phyloP scores from a whole-genome alignment of 2,888 invertebrate species.

The Lutraria lutraria region DNA sequence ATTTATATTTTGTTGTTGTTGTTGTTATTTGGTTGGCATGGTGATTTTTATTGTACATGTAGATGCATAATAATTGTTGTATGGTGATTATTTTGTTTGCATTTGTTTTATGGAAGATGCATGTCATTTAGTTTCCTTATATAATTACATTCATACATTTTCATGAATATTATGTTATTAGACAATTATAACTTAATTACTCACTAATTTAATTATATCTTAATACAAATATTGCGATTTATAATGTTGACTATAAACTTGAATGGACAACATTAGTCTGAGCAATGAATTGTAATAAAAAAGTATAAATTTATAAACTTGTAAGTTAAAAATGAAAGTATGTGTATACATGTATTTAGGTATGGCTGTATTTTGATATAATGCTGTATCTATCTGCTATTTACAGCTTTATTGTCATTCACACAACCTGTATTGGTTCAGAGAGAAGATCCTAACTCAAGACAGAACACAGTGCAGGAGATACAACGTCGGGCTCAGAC shows the following conservation, averaged over 20 bases:
- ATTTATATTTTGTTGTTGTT: neutral
- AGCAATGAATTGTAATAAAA: too few species aligned
- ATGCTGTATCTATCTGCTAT: neutral
- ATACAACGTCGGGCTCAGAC: constrained; percentile 95
- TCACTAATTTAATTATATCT: too few species aligned
- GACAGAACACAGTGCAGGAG: constrained; percentile 95
- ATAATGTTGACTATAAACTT: too few species aligned
- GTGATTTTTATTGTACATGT: neutral
- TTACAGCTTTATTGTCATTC: constrained; percentile 94
- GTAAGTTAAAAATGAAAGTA: too few species aligned
- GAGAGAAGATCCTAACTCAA: constrained; percentile 96
- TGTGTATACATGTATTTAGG: too few species aligned
- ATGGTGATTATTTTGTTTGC: neutral
- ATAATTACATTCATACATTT: too few species aligned
- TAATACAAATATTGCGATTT: too few species aligned
- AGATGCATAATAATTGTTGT: neutral
- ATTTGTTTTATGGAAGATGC: neutral
- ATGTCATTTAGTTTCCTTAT: neutral
- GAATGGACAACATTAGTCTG: too few species aligned
- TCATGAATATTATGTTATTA: too few species aligned
- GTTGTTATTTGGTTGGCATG: constrained; percentile 18
- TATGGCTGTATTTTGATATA: neutral
- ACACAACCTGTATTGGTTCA: constrained; percentile 98
- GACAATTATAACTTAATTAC: too few species aligned
- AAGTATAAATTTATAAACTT: too few species aligned